phyloP scores from a whole-genome alignment of 1,140 invertebrate species.

The Periplaneta americana region DNA sequence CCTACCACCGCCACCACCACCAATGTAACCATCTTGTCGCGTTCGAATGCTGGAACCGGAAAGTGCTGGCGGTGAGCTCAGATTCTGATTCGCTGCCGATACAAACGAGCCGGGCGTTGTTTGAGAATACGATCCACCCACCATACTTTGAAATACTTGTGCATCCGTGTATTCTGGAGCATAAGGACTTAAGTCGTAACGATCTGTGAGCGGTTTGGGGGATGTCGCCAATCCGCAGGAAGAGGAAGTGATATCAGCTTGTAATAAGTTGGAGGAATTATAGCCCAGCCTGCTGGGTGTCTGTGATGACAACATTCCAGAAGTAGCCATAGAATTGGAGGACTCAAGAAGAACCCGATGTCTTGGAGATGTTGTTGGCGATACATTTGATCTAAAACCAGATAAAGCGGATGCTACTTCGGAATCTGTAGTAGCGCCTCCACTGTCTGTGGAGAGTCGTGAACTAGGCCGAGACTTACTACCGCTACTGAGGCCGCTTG shows the following conservation, averaged over 20 bases:
- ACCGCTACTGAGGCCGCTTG: not conserved
- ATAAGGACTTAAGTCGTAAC: not conserved
- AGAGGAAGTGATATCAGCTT: constrained; percentile 28
- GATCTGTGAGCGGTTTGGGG: constrained; percentile 17
- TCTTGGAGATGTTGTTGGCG: constrained; percentile 9
- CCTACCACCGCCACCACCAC: constrained; percentile 31
- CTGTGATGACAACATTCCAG: not conserved
- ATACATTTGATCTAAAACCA: not conserved
- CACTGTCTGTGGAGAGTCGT: constrained; percentile 40
- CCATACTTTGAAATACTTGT: not conserved
- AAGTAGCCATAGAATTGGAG: not conserved
- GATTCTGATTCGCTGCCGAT: not conserved
- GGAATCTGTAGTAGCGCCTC: constrained; percentile 6
- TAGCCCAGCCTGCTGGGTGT: not conserved
- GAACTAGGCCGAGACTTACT: constrained; percentile 46
- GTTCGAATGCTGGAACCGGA: constrained; percentile 58
- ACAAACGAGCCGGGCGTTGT: not conserved
- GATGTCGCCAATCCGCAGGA: constrained; percentile 43
- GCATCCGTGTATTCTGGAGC: not conserved
- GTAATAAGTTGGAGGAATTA: not conserved
- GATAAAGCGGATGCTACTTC: constrained; percentile 3
- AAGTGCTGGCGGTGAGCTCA: constrained; percentile 47
- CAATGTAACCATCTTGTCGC: constrained; percentile 56
- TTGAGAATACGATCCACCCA: not conserved
- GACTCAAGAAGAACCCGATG: not conserved